Evolutionary conservation across 2,888 invertebrate species (phyloP), one percentile per base, ranked within the genome.

Genomic region (Megaustenia siamemsis): DNA sequence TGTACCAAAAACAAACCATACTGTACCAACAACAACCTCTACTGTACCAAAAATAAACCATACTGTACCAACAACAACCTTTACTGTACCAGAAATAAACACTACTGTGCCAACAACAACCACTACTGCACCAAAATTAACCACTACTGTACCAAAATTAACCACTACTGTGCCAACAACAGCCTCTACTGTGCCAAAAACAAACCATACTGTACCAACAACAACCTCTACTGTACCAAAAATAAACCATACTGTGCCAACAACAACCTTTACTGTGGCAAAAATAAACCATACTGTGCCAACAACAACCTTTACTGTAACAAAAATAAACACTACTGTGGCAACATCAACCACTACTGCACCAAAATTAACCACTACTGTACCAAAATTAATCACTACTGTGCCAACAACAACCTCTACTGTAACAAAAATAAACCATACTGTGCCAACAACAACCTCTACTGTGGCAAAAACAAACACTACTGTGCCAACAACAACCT

Each of bases 131-230:
- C 32, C 68, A 32, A n/a, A n/a, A n/a, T n/a, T n/a, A n/a, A 66
- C 43, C 6, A 79, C 49, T 6, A 24, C 68, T 10, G 68, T 40
- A 60, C 12, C 63, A 40, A 63, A n/a, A n/a, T n/a, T 40, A 40
- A 45, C 45, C 45, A 32, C 45, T 40, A 18, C 79, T 68, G 32
- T 68, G 49, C 43, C 68, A 45, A 66, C 68, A 68, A 66, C n/a
- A 56, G 43, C 10, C n/a, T 24, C 63, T 40, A 40, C 60, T n/a
- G n/a, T n/a, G 2, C 5, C 78, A 21, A 63, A 24, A 18, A 60
- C 43, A n/a, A 78, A 21, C 12, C 24, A 15, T 60, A 32, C 80
- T 21, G 49, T 69, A 49, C 43, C 80, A 49, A 43, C 35, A 38
- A 80, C 69, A 32, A 35, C 68, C 15, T 24, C 69, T 45, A 49